Conservation (phyloP, 2,113 vertebrate species). For the Polypterus bichir region DNA sequence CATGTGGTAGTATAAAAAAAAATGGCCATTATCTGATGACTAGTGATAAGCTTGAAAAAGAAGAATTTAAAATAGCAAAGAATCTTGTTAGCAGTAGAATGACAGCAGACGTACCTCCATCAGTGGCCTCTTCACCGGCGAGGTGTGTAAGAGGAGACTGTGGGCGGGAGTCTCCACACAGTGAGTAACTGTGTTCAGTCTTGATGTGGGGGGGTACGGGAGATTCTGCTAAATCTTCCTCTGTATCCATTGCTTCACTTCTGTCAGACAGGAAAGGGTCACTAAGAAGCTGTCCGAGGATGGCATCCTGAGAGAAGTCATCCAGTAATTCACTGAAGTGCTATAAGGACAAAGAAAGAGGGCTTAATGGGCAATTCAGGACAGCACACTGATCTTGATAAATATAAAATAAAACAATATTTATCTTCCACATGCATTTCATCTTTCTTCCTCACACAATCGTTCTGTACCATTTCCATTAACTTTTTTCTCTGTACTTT, state of each 20-base stretch:
- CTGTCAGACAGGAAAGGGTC: constrained; percentile 89
- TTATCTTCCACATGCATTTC: too few relatives aligned
- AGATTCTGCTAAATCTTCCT: constrained; percentile 62
- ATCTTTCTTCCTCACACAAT: too few relatives aligned
- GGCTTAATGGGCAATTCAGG: too few relatives aligned
- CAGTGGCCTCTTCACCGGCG: constrained; percentile 62
- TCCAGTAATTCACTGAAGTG: constrained; percentile 92
- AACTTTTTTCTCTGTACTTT: too few relatives aligned
- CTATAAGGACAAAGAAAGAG: constrained; percentile 38
- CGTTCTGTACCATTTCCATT: too few relatives aligned
- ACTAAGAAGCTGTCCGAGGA: constrained; percentile 88
- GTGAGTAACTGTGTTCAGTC: constrained; percentile 91
- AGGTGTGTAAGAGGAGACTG: constrained; percentile 84
- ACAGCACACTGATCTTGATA: background rate
- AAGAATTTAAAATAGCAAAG: background rate
- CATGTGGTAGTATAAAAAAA: too few relatives aligned
- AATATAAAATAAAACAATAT: too few relatives aligned
- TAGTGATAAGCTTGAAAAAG: too few relatives aligned
- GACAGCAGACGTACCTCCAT: constrained; percentile 54
- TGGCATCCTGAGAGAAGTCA: constrained; percentile 84
- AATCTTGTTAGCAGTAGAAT: background rate
- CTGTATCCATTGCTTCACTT: constrained; percentile 62
- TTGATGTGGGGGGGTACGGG: constrained; percentile 86
- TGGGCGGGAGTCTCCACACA: constrained; percentile 80
- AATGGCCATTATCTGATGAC: too few relatives aligned